Evolutionary conservation across 2,113 vertebrate genomes (phyloP).

Genomic region (Brienomyrus longianalis): DNA sequence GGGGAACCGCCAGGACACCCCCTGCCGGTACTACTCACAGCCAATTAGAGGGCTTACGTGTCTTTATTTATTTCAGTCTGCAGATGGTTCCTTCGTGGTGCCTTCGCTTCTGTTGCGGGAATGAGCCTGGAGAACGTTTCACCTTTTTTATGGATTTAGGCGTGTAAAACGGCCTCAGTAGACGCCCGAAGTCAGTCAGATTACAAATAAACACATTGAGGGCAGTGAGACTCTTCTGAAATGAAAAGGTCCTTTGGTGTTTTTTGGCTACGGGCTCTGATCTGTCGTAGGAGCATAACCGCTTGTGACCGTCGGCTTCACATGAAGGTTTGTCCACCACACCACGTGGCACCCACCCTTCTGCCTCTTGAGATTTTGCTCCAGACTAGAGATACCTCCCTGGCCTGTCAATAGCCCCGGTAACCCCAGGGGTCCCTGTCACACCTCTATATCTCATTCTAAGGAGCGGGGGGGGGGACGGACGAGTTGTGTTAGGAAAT

Average conservation of each 20-base stretch:
- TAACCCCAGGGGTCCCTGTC: neutral
- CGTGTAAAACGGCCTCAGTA: neutral
- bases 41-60: conserved; percentile 16
- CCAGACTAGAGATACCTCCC: neutral
- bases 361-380: neutral
- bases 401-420: neutral
- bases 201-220: neutral
- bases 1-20: neutral
- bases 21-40: neutral
- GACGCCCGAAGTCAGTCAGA: neutral
- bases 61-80: conserved; percentile 4
- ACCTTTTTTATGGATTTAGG: neutral
- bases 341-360: neutral
- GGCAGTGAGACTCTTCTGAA: neutral
- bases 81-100: neutral
- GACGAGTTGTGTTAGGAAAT: neutral
- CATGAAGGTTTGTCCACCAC: neutral
- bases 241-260: neutral
- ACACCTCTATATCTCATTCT: neutral
- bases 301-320: neutral
- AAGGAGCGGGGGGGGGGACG: neutral
- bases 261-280: neutral
- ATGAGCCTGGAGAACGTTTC: neutral
- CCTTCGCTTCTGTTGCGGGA: neutral
- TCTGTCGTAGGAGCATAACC: neutral